These are phyloP conservation scores for Eulacestoma nigropectus DNA, from an alignment of 2,113 vertebrate genomes.

Conservation along the genomic window DNA sequence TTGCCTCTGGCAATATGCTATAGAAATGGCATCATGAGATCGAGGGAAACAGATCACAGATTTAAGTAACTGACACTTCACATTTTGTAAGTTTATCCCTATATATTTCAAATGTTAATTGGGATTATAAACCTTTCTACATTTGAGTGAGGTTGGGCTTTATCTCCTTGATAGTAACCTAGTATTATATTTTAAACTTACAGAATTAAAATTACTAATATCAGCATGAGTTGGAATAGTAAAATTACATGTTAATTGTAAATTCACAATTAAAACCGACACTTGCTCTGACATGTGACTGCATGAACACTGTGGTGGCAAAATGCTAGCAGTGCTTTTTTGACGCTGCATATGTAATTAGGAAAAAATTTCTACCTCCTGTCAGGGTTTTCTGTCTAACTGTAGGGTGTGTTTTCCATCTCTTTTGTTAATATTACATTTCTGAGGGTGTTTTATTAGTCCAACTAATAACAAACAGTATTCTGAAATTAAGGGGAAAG, in stretches of 20 bases:
- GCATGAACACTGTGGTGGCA: conserved; percentile 34
- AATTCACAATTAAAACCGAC: conserved; percentile 57
- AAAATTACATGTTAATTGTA: conserved; percentile 67
- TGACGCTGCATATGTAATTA: conserved; percentile 63
- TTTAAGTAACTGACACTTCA: conserved; percentile 52
- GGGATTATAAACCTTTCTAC: conserved; percentile 47
- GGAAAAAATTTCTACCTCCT: conserved; percentile 50
- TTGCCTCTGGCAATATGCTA: conserved; percentile 53
- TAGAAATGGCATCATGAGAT: conserved; percentile 44
- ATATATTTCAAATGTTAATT: conserved; percentile 66
- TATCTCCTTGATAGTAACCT: conserved; percentile 29
- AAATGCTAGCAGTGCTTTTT: conserved; percentile 59
- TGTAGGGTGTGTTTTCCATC: background rate
- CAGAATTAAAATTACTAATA: conserved; percentile 47
- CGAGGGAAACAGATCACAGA: conserved; percentile 46
- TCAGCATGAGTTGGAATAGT: conserved; percentile 19
- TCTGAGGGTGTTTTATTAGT: conserved; percentile 2
- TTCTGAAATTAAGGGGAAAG: background rate
- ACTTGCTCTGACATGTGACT: conserved; percentile 63
- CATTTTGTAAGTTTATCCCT: conserved; percentile 50
- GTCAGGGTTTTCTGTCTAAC: conserved; percentile 49
- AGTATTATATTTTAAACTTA: conserved; percentile 12
- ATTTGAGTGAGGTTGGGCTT: background rate
- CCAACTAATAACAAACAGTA: background rate
- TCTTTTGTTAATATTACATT: conserved; percentile 35